Base-by-base conservation (phyloP, 2,113 vertebrate genomes). In the Lampris megalopsis region DNA sequence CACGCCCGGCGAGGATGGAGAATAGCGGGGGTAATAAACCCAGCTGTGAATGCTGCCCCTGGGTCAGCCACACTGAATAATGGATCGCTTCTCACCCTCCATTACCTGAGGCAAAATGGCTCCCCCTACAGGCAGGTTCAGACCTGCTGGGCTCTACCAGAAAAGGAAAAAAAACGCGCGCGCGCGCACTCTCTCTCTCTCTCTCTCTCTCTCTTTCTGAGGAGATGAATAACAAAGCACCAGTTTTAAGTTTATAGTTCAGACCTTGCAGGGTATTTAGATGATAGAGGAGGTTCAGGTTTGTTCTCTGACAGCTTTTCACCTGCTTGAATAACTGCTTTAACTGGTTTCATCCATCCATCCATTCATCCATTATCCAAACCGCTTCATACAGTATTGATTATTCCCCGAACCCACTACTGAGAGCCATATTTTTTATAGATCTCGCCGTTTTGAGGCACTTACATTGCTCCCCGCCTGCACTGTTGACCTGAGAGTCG, bases 11-110 rank as follows among this genome's bases (percentile, higher is more conserved):
- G 61, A 24, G 13, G 68, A 60, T 53, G 45, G 77, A 37, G 43
- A 72, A 68, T 6, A 49, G 71, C 45, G 4, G 63, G 42, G 67
- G 60, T 80, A 70, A 86, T 83, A 75, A 85, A 80, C 50, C 80
- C 73, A 75, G 13, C 61, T 80, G 76, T 83, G 62, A 61, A 69
- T 1, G 1, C 53, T 64, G 77, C 58, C 65, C 71, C 67, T 59
- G 60, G 61, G 61, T 62, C 49, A 54, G 49, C 36, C 24, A 3
- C 3, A 3, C 60, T 53, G 78, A 73, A 10, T 80, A 52, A 77
- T 80, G 75, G 65, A 9, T 57, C 61, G 40, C 37, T 66, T 79
- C 49, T 45, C n/a, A 3, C 56, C 38, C 9, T 41, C 77, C 62
- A 63, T 56, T 58, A 37, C 36, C 24, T 35, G 7, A 68, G 57